Evolutionary conservation across 2,113 vertebrate genomes (phyloP).

Genomic region (Alexandromys fortis): DNA sequence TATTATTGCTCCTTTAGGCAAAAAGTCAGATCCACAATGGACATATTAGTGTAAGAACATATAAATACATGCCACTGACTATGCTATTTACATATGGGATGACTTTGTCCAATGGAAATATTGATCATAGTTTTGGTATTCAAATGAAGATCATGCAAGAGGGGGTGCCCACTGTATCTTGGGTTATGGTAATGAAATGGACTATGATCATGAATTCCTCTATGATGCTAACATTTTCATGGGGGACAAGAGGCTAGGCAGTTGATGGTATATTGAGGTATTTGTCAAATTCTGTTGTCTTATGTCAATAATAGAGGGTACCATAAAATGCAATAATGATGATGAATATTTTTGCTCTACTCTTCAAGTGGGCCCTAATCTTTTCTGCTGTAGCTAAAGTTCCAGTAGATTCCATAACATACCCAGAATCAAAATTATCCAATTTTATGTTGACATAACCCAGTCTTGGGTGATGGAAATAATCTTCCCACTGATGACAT

Average conservation of each 20-base stretch:
- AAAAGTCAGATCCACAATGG: not conserved
- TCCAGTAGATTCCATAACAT: not conserved
- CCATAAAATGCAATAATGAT: not conserved
- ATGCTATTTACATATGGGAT: not conserved
- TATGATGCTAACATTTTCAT: not conserved
- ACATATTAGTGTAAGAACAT: not conserved
- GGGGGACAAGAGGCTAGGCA: not conserved
- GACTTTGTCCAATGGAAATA: not conserved
- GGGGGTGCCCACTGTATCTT: not conserved
- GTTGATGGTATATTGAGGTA: not conserved
- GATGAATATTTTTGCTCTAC: not conserved
- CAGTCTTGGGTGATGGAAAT: not conserved
- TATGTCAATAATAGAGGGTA: not conserved
- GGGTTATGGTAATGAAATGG: not conserved
- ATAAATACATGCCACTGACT: not conserved
- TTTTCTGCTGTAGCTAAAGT: not conserved
- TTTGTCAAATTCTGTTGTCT: not conserved
- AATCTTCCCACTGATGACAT: not conserved
- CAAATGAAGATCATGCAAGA: not conserved
- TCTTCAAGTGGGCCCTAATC: not conserved
- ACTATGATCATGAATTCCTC: not conserved
- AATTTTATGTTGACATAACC: not conserved
- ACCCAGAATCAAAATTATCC: not conserved
- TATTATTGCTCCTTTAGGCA: not conserved
- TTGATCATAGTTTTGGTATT: not conserved